Evolutionary conservation across 2,888 invertebrate species (phyloP).

Genomic region (Eucera pruinosa): DNA sequence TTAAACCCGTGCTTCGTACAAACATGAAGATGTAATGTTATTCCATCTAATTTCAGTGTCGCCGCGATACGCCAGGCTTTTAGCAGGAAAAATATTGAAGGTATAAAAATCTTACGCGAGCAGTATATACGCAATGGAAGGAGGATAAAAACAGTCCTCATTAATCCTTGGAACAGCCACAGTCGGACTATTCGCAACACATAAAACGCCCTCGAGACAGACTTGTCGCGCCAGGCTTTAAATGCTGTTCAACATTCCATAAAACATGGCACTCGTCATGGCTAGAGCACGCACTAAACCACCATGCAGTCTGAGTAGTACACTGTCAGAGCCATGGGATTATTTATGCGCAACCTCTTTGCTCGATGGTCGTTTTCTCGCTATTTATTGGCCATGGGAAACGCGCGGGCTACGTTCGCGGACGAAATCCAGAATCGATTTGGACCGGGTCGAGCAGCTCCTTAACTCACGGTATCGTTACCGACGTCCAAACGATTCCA

Average conservation of each 20-base stretch:
- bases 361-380: constrained; percentile 65
- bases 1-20: too few species aligned
- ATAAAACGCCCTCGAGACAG: constrained; percentile 72
- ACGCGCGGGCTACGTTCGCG: constrained; percentile 51
- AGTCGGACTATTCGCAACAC: constrained; percentile 62
- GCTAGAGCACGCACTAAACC: constrained; percentile 69
- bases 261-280: constrained; percentile 76
- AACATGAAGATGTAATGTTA: too few species aligned
- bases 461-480: constrained; percentile 48
- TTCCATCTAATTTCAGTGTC: too few species aligned
- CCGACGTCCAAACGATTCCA: constrained; percentile 13
- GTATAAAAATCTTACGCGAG: constrained; percentile 17
- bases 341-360: constrained; percentile 72
- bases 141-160: constrained; percentile 38
- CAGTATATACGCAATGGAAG: neutral
- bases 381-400: constrained; percentile 69
- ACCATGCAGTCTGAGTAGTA: constrained; percentile 63
- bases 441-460: constrained; percentile 37
- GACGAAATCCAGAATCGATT: constrained; percentile 63
- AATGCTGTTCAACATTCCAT: constrained; percentile 78
- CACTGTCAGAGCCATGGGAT: constrained; percentile 74
- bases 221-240: constrained; percentile 76
- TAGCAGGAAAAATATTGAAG: neutral
- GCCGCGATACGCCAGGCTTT: too few species aligned
- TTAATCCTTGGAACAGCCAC: constrained; percentile 47